phyloP scores from a whole-genome alignment of 2,113 vertebrate species.

The Albula glossodonta region DNA sequence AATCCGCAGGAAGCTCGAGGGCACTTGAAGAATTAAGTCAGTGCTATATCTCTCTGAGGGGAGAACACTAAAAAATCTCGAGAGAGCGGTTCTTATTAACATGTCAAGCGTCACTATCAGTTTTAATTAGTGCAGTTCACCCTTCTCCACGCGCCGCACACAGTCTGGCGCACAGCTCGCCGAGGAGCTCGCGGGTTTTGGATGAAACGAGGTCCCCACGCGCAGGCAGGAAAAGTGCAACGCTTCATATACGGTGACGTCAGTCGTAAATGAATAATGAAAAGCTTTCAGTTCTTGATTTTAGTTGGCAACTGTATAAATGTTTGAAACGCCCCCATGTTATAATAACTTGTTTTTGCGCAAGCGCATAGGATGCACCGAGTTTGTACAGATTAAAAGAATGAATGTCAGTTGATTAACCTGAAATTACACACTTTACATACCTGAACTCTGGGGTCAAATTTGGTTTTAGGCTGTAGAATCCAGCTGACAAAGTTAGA shows the following conservation, averaged over 20 bases:
- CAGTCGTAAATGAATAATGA: neutral
- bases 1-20: neutral
- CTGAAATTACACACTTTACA: conserved; percentile 43
- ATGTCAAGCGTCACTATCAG: neutral
- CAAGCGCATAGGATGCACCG: neutral
- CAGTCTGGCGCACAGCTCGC: neutral
- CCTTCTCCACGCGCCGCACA: neutral
- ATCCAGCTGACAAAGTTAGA: conserved; percentile 86
- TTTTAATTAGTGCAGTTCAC: neutral
- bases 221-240: neutral
- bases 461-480: conserved; percentile 84
- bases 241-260: neutral
- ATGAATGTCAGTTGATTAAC: neutral
- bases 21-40: neutral
- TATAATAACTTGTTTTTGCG: neutral
- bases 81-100: neutral
- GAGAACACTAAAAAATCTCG: neutral
- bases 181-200: neutral
- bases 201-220: neutral
- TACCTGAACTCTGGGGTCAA: conserved; percentile 89
- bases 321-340: neutral
- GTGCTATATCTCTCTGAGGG: neutral
- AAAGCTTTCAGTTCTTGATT: neutral
- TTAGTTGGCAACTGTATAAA: neutral
- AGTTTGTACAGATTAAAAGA: neutral